Conservation (phyloP, 2,888 invertebrate genomes). For the Autographa gamma region DNA sequence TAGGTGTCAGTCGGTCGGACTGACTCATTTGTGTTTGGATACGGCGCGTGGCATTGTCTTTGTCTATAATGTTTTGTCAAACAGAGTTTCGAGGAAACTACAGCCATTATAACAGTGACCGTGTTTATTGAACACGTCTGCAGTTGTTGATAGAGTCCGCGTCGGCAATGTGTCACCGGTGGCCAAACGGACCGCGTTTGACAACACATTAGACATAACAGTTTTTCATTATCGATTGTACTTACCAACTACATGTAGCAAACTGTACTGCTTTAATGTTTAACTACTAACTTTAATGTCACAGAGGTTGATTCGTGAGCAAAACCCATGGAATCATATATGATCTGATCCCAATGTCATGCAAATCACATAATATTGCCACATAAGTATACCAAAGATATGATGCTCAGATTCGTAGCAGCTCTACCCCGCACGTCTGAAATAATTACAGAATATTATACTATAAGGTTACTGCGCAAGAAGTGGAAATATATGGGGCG, state of each 20-base stretch:
- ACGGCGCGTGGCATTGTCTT: slow-evolving; percentile 85
- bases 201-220: slow-evolving; percentile 53
- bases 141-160: slow-evolving; percentile 53
- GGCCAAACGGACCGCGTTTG: slow-evolving; percentile 25
- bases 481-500: not conserved
- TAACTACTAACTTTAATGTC: no score
- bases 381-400: no score
- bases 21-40: slow-evolving; percentile 81
- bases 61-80: slow-evolving; percentile 82
- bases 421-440: not conserved
- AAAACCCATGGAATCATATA: no score
- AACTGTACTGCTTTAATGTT: no score
- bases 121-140: slow-evolving; percentile 74
- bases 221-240: slow-evolving; percentile 3
- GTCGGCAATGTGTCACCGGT: slow-evolving; percentile 46
- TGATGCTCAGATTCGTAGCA: no score
- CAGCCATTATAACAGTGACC: slow-evolving; percentile 65
- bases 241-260: not conserved
- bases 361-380: not conserved
- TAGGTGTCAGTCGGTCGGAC: slow-evolving; percentile 37
- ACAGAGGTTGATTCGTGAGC: no score
- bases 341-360: not conserved
- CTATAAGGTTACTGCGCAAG: not conserved
- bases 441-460: not conserved
- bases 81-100: slow-evolving; percentile 79